phyloP scores from a whole-genome alignment of 2,888 invertebrate genomes.

The Heliconius aoede region DNA sequence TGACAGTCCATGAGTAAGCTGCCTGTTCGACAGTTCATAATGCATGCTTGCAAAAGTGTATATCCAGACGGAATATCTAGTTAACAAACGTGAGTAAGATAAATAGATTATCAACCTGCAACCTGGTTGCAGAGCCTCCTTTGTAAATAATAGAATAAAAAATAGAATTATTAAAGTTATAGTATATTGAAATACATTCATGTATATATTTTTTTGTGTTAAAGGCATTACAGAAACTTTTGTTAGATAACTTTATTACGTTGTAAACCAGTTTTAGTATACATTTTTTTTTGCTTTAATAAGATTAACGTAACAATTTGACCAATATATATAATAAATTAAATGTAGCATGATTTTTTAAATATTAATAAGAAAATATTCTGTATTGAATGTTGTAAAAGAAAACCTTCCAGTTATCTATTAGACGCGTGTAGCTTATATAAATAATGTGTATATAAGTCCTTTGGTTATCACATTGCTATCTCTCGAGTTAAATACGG shows the following conservation, averaged over 20 bases:
- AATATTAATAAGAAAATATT: background rate
- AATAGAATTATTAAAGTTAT: background rate
- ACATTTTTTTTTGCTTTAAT: background rate
- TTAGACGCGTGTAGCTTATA: background rate
- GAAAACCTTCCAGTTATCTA: conserved; percentile 8
- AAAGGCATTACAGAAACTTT: background rate
- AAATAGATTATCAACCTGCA: background rate
- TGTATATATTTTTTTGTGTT: conserved; percentile 1
- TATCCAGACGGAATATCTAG: background rate
- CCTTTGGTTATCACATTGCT: conserved; percentile 46
- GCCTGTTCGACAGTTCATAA: conserved; percentile 9
- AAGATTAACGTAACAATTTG: background rate
- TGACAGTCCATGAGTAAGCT: conserved; percentile 14
- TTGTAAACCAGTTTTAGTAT: background rate
- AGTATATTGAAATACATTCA: background rate
- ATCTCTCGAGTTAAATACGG: conserved; percentile 48
- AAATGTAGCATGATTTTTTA: background rate
- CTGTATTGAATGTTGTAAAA: background rate
- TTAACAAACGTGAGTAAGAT: conserved; percentile 7
- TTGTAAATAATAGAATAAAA: background rate
- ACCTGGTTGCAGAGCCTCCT: background rate
- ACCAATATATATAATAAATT: background rate
- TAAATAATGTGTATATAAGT: conserved; percentile 7
- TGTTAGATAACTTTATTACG: background rate
- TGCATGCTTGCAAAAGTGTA: conserved; percentile 12